Evolutionary conservation across 2,888 invertebrate genomes (phyloP), one percentile per base, ranked within the genome.

Genomic region (Elmis aenea): DNA sequence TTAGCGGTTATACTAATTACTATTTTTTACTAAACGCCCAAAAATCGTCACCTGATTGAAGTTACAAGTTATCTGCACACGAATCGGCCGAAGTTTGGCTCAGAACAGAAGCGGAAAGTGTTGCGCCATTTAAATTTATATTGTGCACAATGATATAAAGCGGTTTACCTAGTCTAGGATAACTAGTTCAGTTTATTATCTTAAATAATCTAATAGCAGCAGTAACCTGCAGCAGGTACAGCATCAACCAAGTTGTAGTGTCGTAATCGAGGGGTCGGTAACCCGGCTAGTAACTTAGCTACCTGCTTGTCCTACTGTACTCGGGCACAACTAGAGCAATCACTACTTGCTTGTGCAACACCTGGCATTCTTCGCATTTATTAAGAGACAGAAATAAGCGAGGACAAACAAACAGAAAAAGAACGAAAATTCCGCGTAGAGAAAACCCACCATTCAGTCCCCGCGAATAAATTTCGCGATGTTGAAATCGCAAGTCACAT

Each of bases 251-350:
- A 29, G 29, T 15, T 12, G 26, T 23, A 23, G 33, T 39, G 33
- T 39, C 33, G 39, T 33, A 39, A 39, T 34, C 16, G 14, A 20
- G 29, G 39, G 39, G 39, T 39, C 39, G 39, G 23, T 39, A 39
- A 39, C 39, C 38, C 30, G 36, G 12, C 25, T 13, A 21, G 32
- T 32, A 31, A 13, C 11, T n/a, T 24, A 30, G 28, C 36, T 29
- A 37, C 37, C 37, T 37, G 38, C 38, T 16, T 38, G 33, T 33
- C 27, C 22, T 33, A 28, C 27, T 38, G 27, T 32, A 10, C 23
- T 35, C 21, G 10, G 30, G 29, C 31, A 33, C 38, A 46, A 43
- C 38, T 46, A 26, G 42, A 46, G 46, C 46, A 40, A 40, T 40
- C 29, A 36, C 26, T 30, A 33, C 27, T 32, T 38, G 31, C 36